Conservation (phyloP, 2,888 invertebrate species). For the Tineola bisselliella region DNA sequence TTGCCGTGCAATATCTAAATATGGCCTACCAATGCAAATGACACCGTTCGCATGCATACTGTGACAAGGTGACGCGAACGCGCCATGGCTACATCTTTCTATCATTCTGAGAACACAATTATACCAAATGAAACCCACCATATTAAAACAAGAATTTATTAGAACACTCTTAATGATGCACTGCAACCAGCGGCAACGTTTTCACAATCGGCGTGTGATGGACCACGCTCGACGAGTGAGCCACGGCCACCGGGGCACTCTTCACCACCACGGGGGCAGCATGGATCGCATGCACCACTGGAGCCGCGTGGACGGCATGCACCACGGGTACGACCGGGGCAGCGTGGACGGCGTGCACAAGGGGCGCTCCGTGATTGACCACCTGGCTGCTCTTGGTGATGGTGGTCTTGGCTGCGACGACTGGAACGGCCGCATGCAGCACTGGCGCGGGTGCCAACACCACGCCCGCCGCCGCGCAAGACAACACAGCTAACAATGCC, state of each 20-base stretch:
- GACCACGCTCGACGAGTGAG: background rate
- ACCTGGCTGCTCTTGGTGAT: conserved; percentile 30
- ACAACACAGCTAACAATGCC: no score
- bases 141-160: no score
- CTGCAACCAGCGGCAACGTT: conserved; percentile 3
- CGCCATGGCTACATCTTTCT: no score
- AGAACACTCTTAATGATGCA: background rate
- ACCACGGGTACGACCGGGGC: conserved; percentile 37
- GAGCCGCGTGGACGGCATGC: conserved; percentile 33
- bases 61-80: no score
- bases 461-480: background rate
- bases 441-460: conserved; percentile 27
- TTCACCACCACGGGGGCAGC: conserved; percentile 19
- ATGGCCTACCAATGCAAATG: no score
- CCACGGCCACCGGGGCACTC: conserved; percentile 1
- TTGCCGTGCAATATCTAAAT: no score
- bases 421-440: background rate
- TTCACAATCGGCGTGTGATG: conserved; percentile 2
- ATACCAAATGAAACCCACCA: no score
- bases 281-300: conserved; percentile 34
- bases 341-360: conserved; percentile 39
- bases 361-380: conserved; percentile 38
- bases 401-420: conserved; percentile 33
- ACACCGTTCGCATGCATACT: no score
- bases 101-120: no score